Evolutionary conservation across 2,113 vertebrate genomes (phyloP).

Genomic region (Esox niger): DNA sequence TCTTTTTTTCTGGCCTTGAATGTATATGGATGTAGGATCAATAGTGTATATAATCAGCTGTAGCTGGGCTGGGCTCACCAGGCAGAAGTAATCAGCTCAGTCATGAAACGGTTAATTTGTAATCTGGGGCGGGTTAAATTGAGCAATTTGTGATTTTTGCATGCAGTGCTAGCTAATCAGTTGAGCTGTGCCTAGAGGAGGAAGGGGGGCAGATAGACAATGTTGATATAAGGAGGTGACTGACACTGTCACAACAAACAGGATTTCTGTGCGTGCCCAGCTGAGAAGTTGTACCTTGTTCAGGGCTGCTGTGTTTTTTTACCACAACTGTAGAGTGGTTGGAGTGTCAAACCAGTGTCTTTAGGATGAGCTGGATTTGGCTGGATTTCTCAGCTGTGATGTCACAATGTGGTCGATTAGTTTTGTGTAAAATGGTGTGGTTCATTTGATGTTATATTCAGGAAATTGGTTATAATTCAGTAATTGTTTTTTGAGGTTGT

Average conservation of each 20-base stretch:
- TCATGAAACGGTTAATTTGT: constrained; percentile 66
- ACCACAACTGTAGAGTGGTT: background rate
- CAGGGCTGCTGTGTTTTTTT: background rate
- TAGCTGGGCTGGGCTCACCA: background rate
- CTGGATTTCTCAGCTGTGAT: background rate
- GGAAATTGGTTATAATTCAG: too few species aligned
- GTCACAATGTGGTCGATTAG: background rate
- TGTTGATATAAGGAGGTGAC: constrained; percentile 57
- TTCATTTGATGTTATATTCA: too few species aligned
- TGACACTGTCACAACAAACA: constrained; percentile 53
- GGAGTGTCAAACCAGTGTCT: background rate
- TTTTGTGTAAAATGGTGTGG: background rate
- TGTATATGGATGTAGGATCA: too few species aligned
- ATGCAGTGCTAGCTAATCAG: constrained; percentile 62
- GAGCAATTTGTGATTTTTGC: constrained; percentile 58
- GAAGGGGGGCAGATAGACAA: too few species aligned
- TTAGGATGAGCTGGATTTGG: background rate
- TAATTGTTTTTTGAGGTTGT: too few species aligned
- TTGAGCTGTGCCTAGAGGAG: constrained; percentile 28
- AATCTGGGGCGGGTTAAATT: constrained; percentile 61
- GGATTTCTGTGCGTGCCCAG: background rate
- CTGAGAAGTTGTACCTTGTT: background rate
- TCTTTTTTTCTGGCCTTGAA: too few species aligned
- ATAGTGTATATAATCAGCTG: too few species aligned
- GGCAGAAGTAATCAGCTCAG: constrained; percentile 39